These are phyloP conservation scores for Acipenser oxyrinchus DNA, from an alignment of 2,797 vertebrate genomes.

Conservation along the genomic window DNA sequence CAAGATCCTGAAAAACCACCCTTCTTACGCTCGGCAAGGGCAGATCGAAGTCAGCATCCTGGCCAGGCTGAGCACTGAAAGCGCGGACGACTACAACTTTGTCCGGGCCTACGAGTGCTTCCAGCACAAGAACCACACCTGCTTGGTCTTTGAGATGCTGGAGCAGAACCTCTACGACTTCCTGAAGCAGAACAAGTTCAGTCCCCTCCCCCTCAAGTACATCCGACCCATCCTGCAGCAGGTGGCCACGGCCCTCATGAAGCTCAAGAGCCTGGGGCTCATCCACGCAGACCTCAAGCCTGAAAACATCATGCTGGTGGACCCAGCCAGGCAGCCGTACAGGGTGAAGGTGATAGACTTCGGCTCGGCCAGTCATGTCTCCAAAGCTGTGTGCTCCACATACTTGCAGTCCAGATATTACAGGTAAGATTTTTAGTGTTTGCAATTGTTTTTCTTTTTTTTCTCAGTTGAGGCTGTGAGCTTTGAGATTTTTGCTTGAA, in stretches of 20 bases:
- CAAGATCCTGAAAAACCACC: conserved; percentile 97
- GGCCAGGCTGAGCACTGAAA: conserved; percentile 61
- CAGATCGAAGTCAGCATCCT: conserved; percentile 84
- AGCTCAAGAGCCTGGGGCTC: conserved; percentile 67
- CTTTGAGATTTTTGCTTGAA: too few relatives aligned
- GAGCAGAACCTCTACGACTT: conserved; percentile 40
- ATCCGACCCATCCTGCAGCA: conserved; percentile 70
- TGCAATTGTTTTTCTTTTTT: too few relatives aligned
- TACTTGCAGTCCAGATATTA: conserved; percentile 73
- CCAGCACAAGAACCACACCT: conserved; percentile 55
- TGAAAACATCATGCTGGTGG: conserved; percentile 75
- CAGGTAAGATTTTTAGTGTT: conserved; percentile 33
- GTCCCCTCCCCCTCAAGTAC: conserved; percentile 68
- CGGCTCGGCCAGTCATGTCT: conserved; percentile 58
- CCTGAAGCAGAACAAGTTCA: conserved; percentile 73
- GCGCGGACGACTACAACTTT: conserved; percentile 69
- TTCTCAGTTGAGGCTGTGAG: too few relatives aligned
- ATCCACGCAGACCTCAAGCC: conserved; percentile 73
- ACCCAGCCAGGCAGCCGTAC: conserved; percentile 66
- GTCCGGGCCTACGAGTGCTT: conserved; percentile 52
- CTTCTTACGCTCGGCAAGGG: conserved; percentile 90
- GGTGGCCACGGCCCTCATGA: conserved; percentile 71
- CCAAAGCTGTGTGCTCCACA: conserved; percentile 66
- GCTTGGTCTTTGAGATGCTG: conserved; percentile 63
- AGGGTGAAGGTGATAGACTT: conserved; percentile 74